A percentile compares a stretch with the other conserved stretches of the same genome.
These are phyloP conservation scores for Drosophila greeni DNA, from an alignment of 2,888 invertebrate species.

Conservation along the genomic window DNA sequence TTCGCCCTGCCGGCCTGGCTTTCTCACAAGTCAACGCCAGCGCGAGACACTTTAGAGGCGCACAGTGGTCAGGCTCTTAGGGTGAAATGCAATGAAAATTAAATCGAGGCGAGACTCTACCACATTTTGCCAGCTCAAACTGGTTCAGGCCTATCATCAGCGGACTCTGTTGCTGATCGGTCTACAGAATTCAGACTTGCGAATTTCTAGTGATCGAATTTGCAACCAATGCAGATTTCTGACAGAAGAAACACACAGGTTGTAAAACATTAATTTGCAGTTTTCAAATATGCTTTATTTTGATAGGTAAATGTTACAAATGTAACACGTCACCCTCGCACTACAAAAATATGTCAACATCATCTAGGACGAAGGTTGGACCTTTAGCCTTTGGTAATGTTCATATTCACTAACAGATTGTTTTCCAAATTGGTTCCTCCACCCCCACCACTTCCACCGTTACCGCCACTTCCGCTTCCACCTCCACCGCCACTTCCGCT, in stretches of 20 bases:
- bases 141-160: no score
- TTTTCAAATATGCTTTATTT: background rate
- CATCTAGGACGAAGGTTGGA: background rate
- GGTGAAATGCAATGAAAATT: background rate
- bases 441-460: no score
- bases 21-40: conserved; percentile 70
- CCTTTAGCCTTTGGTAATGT: background rate
- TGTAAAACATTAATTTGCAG: no score
- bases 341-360: no score
- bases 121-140: background rate
- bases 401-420: no score
- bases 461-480: background rate
- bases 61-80: conserved; percentile 15
- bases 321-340: background rate
- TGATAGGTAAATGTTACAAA: background rate
- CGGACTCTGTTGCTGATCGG: no score
- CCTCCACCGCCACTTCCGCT: no score
- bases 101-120: background rate
- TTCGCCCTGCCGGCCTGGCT: conserved; percentile 48
- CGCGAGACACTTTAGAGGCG: conserved; percentile 61
- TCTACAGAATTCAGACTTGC: no score
- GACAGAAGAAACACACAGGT: no score
- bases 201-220: no score
- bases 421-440: no score
- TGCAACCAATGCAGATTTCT: no score